Percentiles rank a stretch among this genome's conserved stretches.
phyloP scores from a whole-genome alignment of 2,797 vertebrate genomes.

The Melanotaenia boesemani region DNA sequence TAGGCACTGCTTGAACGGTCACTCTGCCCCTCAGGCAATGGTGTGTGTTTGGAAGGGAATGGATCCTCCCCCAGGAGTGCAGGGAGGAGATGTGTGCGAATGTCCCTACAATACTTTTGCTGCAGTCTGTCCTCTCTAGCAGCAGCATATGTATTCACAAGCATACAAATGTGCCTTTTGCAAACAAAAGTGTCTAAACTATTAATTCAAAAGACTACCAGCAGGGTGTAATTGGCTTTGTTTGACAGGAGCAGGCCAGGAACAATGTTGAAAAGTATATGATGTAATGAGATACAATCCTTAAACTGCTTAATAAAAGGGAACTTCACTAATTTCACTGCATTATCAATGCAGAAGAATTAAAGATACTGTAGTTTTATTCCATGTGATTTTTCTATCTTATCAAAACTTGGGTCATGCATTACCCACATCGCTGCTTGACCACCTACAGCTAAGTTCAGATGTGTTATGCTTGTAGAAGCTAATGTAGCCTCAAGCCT shows the following conservation, averaged over 20 bases:
- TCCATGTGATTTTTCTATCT: neutral
- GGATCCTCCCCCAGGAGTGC: slow-evolving; percentile 81
- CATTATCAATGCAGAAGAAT: neutral
- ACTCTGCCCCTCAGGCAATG: slow-evolving; percentile 81
- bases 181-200: neutral
- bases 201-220: neutral
- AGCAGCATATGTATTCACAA: slow-evolving; percentile 27
- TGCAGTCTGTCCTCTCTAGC: slow-evolving; percentile 73
- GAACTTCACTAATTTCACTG: neutral
- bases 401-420: slow-evolving; percentile 3
- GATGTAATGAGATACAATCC: neutral
- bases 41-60: slow-evolving; percentile 81
- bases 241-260: neutral
- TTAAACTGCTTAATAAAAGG: neutral
- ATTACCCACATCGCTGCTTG: slow-evolving; percentile 37
- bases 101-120: slow-evolving; percentile 70
- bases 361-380: neutral
- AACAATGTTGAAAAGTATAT: slow-evolving; percentile 2
- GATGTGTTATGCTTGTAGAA: neutral
- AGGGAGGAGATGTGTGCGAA: slow-evolving; percentile 69
- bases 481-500: slow-evolving; percentile 18
- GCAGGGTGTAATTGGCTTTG: neutral
- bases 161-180: neutral
- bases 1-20: slow-evolving; percentile 80
- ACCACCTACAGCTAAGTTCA: slow-evolving; percentile 8